These are phyloP conservation scores for Grus americana DNA, from an alignment of 2,113 vertebrate genomes.

Conservation along the genomic window DNA sequence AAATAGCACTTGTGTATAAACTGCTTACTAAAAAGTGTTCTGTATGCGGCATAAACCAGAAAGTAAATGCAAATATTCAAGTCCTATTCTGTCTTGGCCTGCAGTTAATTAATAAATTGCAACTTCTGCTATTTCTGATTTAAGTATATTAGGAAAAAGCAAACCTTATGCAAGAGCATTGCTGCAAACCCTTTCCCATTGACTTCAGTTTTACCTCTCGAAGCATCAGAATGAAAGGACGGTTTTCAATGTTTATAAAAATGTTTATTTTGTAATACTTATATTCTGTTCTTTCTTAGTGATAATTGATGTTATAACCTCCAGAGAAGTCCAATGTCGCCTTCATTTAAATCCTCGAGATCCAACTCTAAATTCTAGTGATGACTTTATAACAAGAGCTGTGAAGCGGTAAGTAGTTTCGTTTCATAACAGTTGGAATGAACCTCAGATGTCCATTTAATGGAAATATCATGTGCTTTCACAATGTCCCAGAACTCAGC, in stretches of 20 bases:
- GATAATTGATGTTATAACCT: constrained; percentile 71
- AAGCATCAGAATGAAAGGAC: background rate
- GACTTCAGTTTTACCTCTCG: background rate
- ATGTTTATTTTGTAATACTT: background rate
- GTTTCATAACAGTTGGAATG: background rate
- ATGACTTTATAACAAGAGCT: constrained; percentile 72
- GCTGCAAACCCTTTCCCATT: background rate
- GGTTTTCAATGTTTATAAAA: background rate
- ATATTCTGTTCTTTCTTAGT: constrained; percentile 64
- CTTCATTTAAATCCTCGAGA: constrained; percentile 65
- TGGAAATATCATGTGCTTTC: background rate
- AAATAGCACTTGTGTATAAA: background rate
- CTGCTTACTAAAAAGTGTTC: background rate
- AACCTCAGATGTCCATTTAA: background rate
- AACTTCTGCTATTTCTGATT: background rate
- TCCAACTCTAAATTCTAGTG: constrained; percentile 27
- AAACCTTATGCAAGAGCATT: background rate
- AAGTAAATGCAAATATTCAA: background rate
- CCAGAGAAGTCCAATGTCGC: constrained; percentile 72
- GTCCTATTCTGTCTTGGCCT: background rate
- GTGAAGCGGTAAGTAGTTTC: constrained; percentile 69
- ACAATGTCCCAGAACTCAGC: background rate
- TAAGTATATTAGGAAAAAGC: background rate
- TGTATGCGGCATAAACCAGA: background rate
- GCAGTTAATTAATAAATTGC: background rate